phyloP scores from a whole-genome alignment of 1,140 invertebrate genomes.

The Leptopilina boulardi region DNA sequence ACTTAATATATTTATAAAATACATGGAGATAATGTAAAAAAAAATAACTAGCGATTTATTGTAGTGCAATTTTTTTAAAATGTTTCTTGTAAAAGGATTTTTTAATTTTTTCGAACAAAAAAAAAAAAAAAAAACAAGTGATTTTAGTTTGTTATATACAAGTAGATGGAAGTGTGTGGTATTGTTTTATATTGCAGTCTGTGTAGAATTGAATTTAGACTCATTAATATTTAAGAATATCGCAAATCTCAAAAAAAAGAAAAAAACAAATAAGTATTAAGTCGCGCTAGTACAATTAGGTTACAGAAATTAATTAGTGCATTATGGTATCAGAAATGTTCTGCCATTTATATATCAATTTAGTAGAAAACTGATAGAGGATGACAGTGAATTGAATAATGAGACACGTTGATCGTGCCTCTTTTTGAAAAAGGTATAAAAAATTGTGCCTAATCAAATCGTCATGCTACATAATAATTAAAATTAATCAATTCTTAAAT shows the following conservation, averaged over 20 bases:
- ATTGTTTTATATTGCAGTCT: background rate
- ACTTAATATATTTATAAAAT: constrained; percentile 3
- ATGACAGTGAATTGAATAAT: background rate
- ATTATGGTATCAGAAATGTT: background rate
- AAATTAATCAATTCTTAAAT: constrained; percentile 26
- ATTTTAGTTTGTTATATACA: background rate
- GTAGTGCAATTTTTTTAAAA: background rate
- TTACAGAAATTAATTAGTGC: constrained; percentile 1
- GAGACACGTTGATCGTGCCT: constrained; percentile 16
- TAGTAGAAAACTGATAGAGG: background rate
- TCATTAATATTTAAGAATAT: background rate
- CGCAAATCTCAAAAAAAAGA: constrained; percentile 15
- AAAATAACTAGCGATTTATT: background rate
- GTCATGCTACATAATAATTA: background rate
- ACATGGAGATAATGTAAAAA: background rate
- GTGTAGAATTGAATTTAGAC: background rate
- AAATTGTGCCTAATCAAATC: constrained; percentile 14
- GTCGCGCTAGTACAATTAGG: constrained; percentile 13
- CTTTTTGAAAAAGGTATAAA: constrained; percentile 5
- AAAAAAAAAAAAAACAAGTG: background rate
- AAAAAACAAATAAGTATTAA: constrained; percentile 7
- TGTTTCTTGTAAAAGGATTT: background rate
- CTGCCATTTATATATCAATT: constrained; percentile 6
- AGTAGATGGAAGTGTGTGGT: background rate
- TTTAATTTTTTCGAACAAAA: background rate